Evolutionary conservation across 2,888 invertebrate genomes (phyloP), one percentile per base, ranked within the genome.

Genomic region (Nymphalis polychloros): DNA sequence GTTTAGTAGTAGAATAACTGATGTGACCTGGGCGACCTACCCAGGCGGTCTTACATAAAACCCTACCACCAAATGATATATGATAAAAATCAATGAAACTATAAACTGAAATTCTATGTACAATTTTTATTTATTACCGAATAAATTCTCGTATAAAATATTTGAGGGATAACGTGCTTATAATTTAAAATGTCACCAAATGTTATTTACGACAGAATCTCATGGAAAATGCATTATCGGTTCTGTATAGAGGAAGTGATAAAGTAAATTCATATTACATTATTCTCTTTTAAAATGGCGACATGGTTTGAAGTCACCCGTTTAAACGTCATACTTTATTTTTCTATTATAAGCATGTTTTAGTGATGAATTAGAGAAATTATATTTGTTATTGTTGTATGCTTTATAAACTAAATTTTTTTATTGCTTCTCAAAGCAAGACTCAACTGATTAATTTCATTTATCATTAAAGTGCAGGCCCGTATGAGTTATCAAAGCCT

Each of bases 211-310:
- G 55, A 6, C 19, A n/a, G 31, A 61, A 35, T 50, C 35, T 41
- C 27, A 17, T 47, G 61, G 41, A 60, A 67, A 64, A 67, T 67
- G 69, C 68, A 68, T 69, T 68, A 69, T 60, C 64, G 52, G 23
- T 52, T 61, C 63, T 66, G 59, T 62, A 69, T 59, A 67, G 52
- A 52, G 68, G 70, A 68, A 67, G 70, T 70, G 70, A 70, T 68
- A 64, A 66, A 62, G 57, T 72, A 67, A 70, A 69, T 66, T 68
- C 55, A 53, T 62, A 70, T 72, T 70, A 67, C 64, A 64, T 72
- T 67, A 50, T 70, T 68, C 13, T 41, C 41, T 41, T 70, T 60
- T 63, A 68, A 68, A 53, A 59, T 57, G 60, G 53, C 62, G 66
- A 68, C 70, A 63, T 35, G 49, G 46, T 60, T 35, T 46, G 64